Base-by-base conservation (phyloP, 2,113 vertebrate genomes). In the Lagenorhynchus albirostris region DNA sequence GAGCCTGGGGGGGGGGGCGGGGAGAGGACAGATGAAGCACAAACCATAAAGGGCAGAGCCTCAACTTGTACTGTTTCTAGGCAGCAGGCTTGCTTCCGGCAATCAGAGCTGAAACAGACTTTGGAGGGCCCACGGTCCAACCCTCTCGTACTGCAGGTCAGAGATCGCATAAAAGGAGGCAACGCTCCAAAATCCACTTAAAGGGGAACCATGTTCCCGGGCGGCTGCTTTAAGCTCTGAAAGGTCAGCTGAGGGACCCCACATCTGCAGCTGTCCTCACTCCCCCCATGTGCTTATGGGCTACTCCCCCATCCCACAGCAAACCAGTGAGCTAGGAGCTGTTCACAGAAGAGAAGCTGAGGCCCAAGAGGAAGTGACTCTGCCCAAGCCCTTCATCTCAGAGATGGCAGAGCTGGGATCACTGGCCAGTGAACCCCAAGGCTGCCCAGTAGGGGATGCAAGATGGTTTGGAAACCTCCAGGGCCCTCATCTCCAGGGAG, bases 201-300 rank as follows among this genome's bases (percentile, higher is more conserved):
- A 18, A 26, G n/a, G 81, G 62, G 74, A 63, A 25, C 14, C 3
- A 1, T 2, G 21, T 13, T 29, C n/a, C 15, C 26, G 58, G 1
- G 70, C 63, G 4, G 2, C 23, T 3, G 20, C 26, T 74, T 58
- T 21, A 9, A 20, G 65, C 71, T 18, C 31, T 11, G 38, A 44
- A 20, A 10, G 55, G 11, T 47, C n/a, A 41, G 53, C 47, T 29
- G n/a, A 6, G 53, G 21, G 29, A 5, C 25, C 73, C 29, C 21
- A 1, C 3, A 2, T 31, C 55, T 13, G 6, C 47, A 17, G 5
- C 4, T 2, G n/a, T 17, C 41, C 53, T 58, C 29, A 1, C 36
- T 26, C n/a, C 2, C 23, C 0, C 33, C 17, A 0, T 0, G 2
- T 9, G 18, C 38, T 21, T 41, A 14, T 6, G 15, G 53, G 8